A percentile compares a stretch with the other conserved stretches of the same genome.
These are phyloP conservation scores for Callosobruchus maculatus DNA, from an alignment of 2,888 invertebrate species.

Conservation along the genomic window DNA sequence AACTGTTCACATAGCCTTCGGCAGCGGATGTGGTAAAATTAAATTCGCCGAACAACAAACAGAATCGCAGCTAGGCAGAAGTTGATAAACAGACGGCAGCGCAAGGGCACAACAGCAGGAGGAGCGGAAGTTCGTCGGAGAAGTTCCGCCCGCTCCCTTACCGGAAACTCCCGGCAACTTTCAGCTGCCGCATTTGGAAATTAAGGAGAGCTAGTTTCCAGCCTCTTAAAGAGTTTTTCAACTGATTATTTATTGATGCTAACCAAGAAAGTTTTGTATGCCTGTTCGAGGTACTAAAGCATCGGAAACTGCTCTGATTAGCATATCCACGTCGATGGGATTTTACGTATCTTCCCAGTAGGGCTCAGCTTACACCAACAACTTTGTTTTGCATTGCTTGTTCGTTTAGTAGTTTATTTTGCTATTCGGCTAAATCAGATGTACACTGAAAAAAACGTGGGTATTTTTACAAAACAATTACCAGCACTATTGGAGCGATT, in stretches of 20 bases:
- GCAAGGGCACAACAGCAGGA: not conserved
- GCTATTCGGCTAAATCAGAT: too few relatives aligned
- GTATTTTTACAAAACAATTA: too few relatives aligned
- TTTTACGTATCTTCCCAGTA: too few relatives aligned
- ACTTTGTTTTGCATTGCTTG: too few relatives aligned
- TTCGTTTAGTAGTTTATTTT: too few relatives aligned
- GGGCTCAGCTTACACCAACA: too few relatives aligned
- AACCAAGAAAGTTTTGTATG: not conserved
- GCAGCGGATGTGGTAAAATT: not conserved
- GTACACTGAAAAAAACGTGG: too few relatives aligned
- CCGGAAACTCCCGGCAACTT: not conserved
- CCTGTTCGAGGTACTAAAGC: not conserved
- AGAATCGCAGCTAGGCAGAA: not conserved
- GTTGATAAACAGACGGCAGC: not conserved
- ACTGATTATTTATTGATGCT: not conserved
- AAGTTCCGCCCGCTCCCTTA: not conserved
- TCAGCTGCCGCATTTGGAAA: not conserved
- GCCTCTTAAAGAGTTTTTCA: not conserved
- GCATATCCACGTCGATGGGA: too few relatives aligned
- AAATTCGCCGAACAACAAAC: not conserved
- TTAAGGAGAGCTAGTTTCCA: not conserved
- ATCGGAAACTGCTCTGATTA: not conserved
- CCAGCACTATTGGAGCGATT: too few relatives aligned
- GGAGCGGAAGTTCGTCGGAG: not conserved
- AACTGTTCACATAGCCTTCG: not conserved